These are phyloP conservation scores for Grus americana DNA, from an alignment of 2,113 vertebrate species.

Conservation along the genomic window DNA sequence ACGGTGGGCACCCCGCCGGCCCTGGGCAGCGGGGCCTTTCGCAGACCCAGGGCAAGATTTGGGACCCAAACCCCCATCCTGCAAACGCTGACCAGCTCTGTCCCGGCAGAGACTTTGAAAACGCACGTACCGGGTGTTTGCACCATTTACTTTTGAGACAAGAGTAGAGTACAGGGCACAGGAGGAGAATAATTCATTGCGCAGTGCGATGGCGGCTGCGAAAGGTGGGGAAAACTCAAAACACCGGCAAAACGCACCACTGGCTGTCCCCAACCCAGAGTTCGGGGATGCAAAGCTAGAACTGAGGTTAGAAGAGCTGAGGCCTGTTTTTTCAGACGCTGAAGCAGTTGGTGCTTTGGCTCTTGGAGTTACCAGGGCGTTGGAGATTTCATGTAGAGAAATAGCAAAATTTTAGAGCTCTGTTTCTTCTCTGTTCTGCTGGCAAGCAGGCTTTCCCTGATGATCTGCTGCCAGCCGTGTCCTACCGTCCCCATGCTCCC, in stretches of 20 bases:
- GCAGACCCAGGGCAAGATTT: not conserved
- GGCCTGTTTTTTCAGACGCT: not conserved
- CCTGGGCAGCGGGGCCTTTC: not conserved
- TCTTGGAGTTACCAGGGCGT: not conserved
- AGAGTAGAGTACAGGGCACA: accelerated
- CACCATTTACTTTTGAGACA: accelerated
- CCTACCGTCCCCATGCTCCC: not conserved
- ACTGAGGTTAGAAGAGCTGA: not conserved
- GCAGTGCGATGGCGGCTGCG: not conserved
- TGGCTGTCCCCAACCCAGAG: accelerated
- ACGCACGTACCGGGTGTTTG: accelerated
- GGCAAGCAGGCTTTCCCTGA: not conserved
- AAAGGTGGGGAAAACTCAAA: not conserved
- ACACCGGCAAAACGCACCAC: accelerated
- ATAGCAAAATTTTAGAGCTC: not conserved
- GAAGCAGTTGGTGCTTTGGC: not conserved
- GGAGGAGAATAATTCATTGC: accelerated
- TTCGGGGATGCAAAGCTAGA: not conserved
- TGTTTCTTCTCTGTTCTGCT: not conserved
- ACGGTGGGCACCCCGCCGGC: not conserved
- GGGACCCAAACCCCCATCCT: not conserved
- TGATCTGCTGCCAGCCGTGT: not conserved
- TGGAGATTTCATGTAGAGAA: accelerated
- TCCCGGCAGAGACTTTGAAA: not conserved
- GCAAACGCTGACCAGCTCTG: not conserved